Percentiles rank a stretch among this genome's conserved stretches.
Evolutionary conservation across 2,797 vertebrate species (phyloP).

Genomic region (Macrochelys suwanniensis): DNA sequence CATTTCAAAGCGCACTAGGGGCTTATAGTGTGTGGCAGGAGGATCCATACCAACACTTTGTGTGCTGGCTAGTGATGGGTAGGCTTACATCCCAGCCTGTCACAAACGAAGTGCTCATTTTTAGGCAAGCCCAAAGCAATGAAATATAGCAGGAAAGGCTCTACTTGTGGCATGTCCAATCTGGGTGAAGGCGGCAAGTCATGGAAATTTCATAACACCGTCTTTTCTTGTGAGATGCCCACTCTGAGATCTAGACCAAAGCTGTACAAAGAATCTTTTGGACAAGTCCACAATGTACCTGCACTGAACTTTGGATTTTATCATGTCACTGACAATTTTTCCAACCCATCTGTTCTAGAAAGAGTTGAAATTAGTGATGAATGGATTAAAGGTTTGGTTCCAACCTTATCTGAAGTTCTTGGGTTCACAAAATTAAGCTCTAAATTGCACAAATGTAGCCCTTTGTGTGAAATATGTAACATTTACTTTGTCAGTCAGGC

Average conservation of each 20-base stretch:
- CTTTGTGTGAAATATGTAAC: background rate
- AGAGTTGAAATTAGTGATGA: background rate
- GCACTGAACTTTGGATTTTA: rapidly evolving
- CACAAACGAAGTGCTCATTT: background rate
- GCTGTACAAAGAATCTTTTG: background rate
- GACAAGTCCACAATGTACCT: background rate
- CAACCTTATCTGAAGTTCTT: background rate
- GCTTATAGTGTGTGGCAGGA: background rate
- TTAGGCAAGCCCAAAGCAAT: background rate
- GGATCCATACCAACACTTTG: background rate
- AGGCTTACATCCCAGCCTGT: background rate
- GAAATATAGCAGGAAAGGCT: rapidly evolving
- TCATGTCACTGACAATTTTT: background rate
- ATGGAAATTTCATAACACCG: background rate
- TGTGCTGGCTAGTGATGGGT: background rate
- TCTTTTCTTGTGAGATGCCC: background rate
- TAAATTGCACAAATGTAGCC: background rate
- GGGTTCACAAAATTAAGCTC: background rate
- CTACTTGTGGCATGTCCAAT: background rate
- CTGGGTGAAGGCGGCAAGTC: background rate
- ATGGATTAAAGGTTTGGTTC: background rate
- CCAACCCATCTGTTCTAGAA: background rate
- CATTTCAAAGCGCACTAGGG: background rate
- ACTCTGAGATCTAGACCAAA: background rate
- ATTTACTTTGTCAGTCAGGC: background rate